These are phyloP conservation scores for Aradus depressus DNA, from an alignment of 2,888 invertebrate genomes.

Conservation along the genomic window DNA sequence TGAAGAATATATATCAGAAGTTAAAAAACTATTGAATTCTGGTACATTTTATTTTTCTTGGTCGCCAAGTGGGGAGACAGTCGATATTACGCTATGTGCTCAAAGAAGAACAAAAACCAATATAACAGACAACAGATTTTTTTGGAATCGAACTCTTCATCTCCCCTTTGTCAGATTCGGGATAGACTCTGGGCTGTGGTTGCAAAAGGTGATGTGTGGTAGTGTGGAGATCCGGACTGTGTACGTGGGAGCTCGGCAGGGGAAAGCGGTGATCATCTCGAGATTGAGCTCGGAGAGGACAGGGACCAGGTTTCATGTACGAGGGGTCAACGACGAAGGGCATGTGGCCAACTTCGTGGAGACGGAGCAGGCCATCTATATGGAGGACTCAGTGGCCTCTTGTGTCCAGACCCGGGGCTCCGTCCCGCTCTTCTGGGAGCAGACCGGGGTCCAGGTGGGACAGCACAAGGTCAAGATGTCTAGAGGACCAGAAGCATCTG, in stretches of 20 bases:
- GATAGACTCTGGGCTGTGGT: constrained; percentile 82
- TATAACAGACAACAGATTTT: constrained; percentile 61
- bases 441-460: constrained; percentile 91
- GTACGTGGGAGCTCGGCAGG: constrained; percentile 93
- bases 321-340: constrained; percentile 98
- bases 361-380: constrained; percentile 92
- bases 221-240: constrained; percentile 94
- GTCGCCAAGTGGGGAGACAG: constrained; percentile 47
- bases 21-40: constrained; percentile 85
- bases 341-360: constrained; percentile 99
- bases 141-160: constrained; percentile 85
- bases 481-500: constrained; percentile 86
- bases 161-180: constrained; percentile 86
- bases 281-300: constrained; percentile 94
- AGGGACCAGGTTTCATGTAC: constrained; percentile 93
- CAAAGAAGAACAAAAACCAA: constrained; percentile 73
- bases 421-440: constrained; percentile 98
- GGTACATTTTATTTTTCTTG: constrained; percentile 97
- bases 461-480: constrained; percentile 97
- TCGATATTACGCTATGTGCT: constrained; percentile 90
- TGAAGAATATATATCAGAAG: constrained; percentile 49
- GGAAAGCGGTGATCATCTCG: constrained; percentile 88
- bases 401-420: constrained; percentile 90
- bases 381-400: constrained; percentile 82
- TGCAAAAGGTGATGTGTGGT: constrained; percentile 92